A percentile compares a stretch with the other conserved stretches of the same genome.
These are phyloP conservation scores for Ormyrus rosae DNA, from an alignment of 2,888 invertebrate genomes.

Conservation along the genomic window DNA sequence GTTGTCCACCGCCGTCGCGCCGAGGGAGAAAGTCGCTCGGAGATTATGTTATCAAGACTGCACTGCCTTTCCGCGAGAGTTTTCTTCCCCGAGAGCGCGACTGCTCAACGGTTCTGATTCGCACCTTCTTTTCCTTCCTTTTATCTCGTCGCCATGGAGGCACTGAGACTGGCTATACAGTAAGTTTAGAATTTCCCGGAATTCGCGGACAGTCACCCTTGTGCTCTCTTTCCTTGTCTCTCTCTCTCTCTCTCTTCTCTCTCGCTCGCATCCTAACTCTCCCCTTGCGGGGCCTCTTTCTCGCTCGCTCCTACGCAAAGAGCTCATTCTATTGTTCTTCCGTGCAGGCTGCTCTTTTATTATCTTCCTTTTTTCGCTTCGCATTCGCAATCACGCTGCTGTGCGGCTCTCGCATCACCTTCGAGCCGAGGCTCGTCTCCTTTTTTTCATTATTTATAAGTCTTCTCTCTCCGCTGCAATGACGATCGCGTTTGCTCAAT, in stretches of 20 bases:
- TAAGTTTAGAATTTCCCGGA: conserved; percentile 63
- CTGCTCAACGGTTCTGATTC: no score
- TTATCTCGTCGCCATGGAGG: conserved; percentile 66
- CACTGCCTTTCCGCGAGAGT: no score
- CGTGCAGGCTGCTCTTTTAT: conserved; percentile 7
- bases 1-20: no score
- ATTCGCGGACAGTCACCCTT: conserved; percentile 8
- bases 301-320: not conserved
- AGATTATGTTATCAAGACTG: no score
- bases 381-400: not conserved
- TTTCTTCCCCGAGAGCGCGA: no score
- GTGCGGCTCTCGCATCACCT: not conserved
- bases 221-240: conserved; percentile 3
- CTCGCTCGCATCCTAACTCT: not conserved
- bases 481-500: conserved; percentile 14
- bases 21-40: no score
- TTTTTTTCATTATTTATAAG: conserved; percentile 25
- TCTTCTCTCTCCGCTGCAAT: conserved; percentile 12
- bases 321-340: conserved; percentile 28
- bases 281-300: no score
- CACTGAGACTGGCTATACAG: conserved; percentile 72
- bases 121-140: no score
- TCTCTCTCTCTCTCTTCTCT: not conserved
- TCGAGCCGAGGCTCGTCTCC: not conserved
- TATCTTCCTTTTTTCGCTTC: not conserved